phyloP scores from a whole-genome alignment of 2,888 invertebrate genomes.

The Geophilus truncorum region DNA sequence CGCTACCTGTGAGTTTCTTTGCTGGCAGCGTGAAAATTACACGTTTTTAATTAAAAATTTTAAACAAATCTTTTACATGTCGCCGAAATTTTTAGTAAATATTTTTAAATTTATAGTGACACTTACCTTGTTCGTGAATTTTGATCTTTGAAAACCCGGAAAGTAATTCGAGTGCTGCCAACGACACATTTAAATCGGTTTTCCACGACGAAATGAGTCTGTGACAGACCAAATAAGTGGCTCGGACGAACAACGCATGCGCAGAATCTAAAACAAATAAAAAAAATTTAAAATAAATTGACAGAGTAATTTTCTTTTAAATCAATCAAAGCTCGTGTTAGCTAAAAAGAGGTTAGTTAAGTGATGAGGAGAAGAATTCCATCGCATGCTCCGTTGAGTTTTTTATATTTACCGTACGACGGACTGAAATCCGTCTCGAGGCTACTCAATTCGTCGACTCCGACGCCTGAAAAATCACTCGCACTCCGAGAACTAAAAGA shows the following conservation, averaged over 20 bases:
- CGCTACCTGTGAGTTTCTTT: conserved; percentile 34
- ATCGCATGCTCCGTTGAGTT: neutral
- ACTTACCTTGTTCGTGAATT: conserved; percentile 80
- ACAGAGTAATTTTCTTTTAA: too few relatives aligned
- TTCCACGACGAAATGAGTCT: conserved; percentile 94
- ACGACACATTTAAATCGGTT: conserved; percentile 84
- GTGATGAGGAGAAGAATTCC: neutral
- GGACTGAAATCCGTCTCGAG: conserved; percentile 37
- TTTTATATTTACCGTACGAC: neutral
- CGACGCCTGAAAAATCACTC: conserved; percentile 40
- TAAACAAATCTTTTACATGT: too few relatives aligned
- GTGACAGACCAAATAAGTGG: conserved; percentile 90
- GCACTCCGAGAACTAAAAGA: conserved; percentile 22
- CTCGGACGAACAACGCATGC: conserved; percentile 81
- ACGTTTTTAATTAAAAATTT: neutral
- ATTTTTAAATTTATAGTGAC: too few relatives aligned
- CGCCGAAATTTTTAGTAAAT: too few relatives aligned
- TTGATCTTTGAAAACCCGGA: conserved; percentile 85
- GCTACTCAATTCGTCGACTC: conserved; percentile 40
- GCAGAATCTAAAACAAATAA: conserved; percentile 67
- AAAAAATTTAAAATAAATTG: too few relatives aligned
- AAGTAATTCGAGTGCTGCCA: conserved; percentile 86
- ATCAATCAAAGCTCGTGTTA: neutral
- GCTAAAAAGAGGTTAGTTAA: neutral
- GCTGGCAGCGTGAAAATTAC: conserved; percentile 29